These are phyloP conservation scores for Amyelois transitella DNA, from an alignment of 1,140 invertebrate species.

Conservation along the genomic window DNA sequence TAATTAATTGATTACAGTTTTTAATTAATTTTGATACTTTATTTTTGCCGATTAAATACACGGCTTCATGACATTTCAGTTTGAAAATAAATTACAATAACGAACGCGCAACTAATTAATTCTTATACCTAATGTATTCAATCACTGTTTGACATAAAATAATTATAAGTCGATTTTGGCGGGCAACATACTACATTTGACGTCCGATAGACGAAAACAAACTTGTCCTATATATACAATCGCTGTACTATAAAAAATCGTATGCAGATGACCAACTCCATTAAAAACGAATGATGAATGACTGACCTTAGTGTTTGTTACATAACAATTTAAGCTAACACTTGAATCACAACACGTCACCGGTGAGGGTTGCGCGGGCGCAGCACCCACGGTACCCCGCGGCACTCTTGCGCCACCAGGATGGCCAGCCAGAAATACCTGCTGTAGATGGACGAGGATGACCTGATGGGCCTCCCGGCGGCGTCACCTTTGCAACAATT, in stretches of 20 bases:
- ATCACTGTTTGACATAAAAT: no score
- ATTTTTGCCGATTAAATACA: no score
- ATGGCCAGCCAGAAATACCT: conserved; percentile 59
- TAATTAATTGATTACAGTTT: no score
- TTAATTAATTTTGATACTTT: no score
- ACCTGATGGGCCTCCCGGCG: conserved; percentile 48
- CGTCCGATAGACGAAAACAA: no score
- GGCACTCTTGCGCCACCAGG: conserved; percentile 39
- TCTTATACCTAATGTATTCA: no score
- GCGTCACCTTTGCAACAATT: conserved; percentile 69
- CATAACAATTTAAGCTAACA: conserved; percentile 6
- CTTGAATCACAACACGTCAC: conserved; percentile 19
- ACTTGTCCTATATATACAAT: no score
- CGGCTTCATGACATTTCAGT: no score
- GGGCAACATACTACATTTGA: no score
- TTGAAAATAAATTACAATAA: no score
- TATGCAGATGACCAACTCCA: background rate
- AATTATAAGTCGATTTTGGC: no score
- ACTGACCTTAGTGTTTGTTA: background rate
- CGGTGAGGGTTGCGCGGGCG: conserved; percentile 18
- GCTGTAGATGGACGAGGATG: conserved; percentile 57
- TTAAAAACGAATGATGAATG: background rate
- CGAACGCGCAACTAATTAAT: no score
- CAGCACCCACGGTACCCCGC: conserved; percentile 47
- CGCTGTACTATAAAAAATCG: background rate